Evolutionary conservation across 2,888 invertebrate genomes (phyloP), one percentile per base, ranked within the genome.

Genomic region (Chrysomela aeneicollis): DNA sequence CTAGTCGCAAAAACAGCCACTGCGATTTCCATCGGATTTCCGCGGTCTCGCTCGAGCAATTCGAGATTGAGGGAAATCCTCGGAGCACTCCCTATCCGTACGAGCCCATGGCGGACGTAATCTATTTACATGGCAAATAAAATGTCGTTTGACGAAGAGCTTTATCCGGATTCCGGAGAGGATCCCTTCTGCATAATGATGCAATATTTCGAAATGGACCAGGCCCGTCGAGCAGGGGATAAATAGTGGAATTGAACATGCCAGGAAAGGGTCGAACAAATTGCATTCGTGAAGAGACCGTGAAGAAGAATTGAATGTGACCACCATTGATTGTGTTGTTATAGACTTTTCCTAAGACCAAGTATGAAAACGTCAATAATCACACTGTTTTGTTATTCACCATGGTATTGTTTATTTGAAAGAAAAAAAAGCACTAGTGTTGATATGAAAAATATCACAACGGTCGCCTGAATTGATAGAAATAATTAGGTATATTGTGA

Each of bases 111-210:
- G 42, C 15, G 42, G 42, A 42, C 42, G 15, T 42, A 42, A 42
- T 42, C 42, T 42, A 42, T 42, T 42, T 42, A 42, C 42, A 42
- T 42, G 42, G 42, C 42, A 42, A 42, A 42, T 42, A 42, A 42
- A 42, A 15, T 42, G n/a, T 42, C 42, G 42, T 42, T 42, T 42
- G 42, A 42, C 42, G n/a, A 15, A 42, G 42, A 42, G 15, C 42
- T 42, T 12, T 42, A 42, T 42, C 42, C 42, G 6, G 42, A 42
- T 15, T 15, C 42, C 42, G 12, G 42, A 42, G 42, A 15, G 4
- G 42, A 12, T 42, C 42, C 42, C 12, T 12, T 42, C 4, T 42
- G 42, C 42, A 42, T 42, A 42, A 42, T 15, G 42, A 42, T 42
- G 42, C 42, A 42, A 42, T 42, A 42, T 42, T 8, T 42, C 42